Evolutionary conservation across 2,888 invertebrate genomes (phyloP).

Genomic region (Drosophila rubida): DNA sequence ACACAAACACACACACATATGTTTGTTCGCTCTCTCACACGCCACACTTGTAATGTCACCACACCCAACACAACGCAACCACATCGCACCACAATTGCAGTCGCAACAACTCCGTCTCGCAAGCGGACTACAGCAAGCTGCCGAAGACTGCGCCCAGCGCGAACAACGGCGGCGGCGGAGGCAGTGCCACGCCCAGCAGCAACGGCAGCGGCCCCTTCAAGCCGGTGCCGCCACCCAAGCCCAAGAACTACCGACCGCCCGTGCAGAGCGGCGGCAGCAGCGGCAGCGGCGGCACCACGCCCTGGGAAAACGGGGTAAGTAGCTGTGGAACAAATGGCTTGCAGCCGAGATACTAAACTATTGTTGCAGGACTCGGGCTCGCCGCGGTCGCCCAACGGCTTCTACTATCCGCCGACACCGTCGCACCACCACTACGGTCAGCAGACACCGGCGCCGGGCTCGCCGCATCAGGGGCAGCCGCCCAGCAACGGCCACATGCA

Average conservation of each 20-base stretch:
- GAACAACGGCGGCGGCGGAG: constrained; percentile 72
- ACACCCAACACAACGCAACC: constrained; percentile 23
- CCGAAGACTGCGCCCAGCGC: constrained; percentile 84
- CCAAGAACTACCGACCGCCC: constrained; percentile 95
- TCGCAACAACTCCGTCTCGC: constrained; percentile 87
- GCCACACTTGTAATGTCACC: no score
- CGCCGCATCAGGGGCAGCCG: constrained; percentile 74
- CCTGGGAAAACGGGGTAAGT: constrained; percentile 86
- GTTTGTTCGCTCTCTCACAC: constrained; percentile 29
- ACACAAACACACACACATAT: constrained; percentile 5
- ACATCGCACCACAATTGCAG: constrained; percentile 71
- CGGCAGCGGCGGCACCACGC: constrained; percentile 73
- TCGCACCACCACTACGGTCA: constrained; percentile 84
- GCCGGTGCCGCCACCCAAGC: constrained; percentile 96
- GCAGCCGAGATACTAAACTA: no score
- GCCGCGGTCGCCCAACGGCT: constrained; percentile 85
- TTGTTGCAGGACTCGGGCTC: constrained; percentile 83
- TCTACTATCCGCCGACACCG: constrained; percentile 84
- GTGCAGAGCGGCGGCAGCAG: constrained; percentile 84
- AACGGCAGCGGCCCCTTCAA: constrained; percentile 88
- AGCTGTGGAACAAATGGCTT: no score
- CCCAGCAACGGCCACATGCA: constrained; percentile 74
- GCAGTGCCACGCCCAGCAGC: constrained; percentile 75
- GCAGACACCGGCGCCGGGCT: constrained; percentile 82
- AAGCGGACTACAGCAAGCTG: constrained; percentile 87